Evolutionary conservation across 2,113 vertebrate genomes (phyloP).

Genomic region (Corythornis vintsioides): DNA sequence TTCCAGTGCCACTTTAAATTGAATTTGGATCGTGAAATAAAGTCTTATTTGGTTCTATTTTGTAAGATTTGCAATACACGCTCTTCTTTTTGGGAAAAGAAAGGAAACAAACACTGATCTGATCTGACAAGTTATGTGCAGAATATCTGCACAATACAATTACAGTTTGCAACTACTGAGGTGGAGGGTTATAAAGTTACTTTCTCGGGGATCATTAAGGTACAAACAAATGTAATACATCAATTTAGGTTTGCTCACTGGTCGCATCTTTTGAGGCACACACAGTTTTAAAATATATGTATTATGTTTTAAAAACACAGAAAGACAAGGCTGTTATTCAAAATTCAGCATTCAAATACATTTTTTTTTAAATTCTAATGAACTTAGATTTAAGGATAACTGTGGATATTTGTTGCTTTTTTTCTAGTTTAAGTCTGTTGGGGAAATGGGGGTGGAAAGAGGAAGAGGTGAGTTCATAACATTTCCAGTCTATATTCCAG

Average conservation of each 20-base stretch:
- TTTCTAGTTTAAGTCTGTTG: constrained; percentile 52
- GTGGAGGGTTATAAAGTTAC: background rate
- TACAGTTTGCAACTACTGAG: background rate
- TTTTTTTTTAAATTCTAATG: background rate
- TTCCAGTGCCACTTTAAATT: background rate
- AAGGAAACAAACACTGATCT: background rate
- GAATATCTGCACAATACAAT: background rate
- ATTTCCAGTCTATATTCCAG: constrained; percentile 67
- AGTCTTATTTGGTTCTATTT: background rate
- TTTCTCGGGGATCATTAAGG: background rate
- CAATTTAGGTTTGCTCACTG: background rate
- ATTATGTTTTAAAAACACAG: background rate
- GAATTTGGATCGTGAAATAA: background rate
- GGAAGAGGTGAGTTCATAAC: constrained; percentile 71
- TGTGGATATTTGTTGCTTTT: constrained; percentile 44
- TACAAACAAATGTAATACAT: background rate
- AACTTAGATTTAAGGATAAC: constrained; percentile 6
- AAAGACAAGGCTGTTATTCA: background rate
- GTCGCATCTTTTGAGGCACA: background rate
- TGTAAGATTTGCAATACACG: background rate
- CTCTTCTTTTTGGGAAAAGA: background rate
- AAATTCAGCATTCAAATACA: background rate
- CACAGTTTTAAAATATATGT: background rate
- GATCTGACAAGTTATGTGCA: background rate
- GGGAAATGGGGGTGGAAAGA: constrained; percentile 68